Evolutionary conservation across 2,113 vertebrate genomes (phyloP).

Genomic region (Paradisaea rubra): DNA sequence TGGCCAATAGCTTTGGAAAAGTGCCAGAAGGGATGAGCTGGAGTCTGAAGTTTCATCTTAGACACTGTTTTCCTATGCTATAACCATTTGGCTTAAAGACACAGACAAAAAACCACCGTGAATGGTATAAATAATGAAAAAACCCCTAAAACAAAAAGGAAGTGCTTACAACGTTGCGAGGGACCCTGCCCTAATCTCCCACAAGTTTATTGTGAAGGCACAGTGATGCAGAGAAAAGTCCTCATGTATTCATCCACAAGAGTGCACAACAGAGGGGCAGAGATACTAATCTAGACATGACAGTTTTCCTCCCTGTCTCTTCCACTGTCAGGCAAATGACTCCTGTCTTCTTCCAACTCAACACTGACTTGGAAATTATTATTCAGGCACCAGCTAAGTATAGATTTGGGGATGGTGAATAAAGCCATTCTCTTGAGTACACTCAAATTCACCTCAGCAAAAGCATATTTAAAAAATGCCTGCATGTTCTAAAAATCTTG

Average conservation of each 20-base stretch:
- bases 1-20: background rate
- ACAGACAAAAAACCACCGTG: background rate
- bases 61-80: background rate
- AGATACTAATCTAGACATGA: background rate
- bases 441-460: background rate
- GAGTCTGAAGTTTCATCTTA: background rate
- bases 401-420: background rate
- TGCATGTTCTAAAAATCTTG: background rate
- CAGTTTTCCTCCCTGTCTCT: background rate
- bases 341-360: background rate
- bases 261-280: background rate
- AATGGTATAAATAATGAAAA: background rate
- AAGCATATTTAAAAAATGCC: background rate
- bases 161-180: background rate
- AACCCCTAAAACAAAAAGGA: background rate
- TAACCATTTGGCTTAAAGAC: background rate
- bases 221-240: background rate
- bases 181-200: background rate
- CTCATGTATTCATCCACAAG: background rate
- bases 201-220: background rate
- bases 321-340: background rate
- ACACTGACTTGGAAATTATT: background rate
- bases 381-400: background rate
- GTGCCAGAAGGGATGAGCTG: background rate
- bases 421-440: background rate